Evolutionary conservation across 2,888 invertebrate species (phyloP), one percentile per base, ranked within the genome.

Genomic region (Liposcelis brunnea): DNA sequence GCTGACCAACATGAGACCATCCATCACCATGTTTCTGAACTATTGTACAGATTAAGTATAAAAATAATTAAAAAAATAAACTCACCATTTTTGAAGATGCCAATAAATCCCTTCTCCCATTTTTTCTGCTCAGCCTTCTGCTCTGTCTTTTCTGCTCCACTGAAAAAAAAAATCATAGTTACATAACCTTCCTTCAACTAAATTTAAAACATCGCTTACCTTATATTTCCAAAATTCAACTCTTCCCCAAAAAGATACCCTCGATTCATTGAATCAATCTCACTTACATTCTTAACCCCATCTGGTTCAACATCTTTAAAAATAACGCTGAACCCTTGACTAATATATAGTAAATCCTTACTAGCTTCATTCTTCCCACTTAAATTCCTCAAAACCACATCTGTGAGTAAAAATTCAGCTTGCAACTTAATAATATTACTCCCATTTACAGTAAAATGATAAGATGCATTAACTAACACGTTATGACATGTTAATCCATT

Each of bases 41-140:
- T n/a, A n/a, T 6, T 26, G 26, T 26, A 26, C 26, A 26, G 26
- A 26, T 26, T 26, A 26, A 26, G 8, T 6, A 26, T 26, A 26
- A 26, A 26, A 18, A 40, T 6, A 14, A 35, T 35, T 32, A 32
- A 40, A 40, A 19, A 16, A 40, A 16, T n/a, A 8, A n/a, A 40
- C 40, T 40, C 21, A 40, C 40, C 40, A 40, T 40, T 40, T 16
- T 5, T 40, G 19, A 40, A 40, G 21, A 19, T 18, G 3, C 16
- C n/a, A 7, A 40, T 19, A 11, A n/a, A 21, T 12, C 15, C 15
- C 19, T 16, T 10, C 15, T 16, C 15, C 40, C 40, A 40, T 18
- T 19, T 5, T n/a, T 19, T 35, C 35, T 35, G 4, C 12, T 16
- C 19, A 7, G n/a, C n/a, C n/a, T n/a, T n/a, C 40, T 21, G 40